A percentile compares a stretch with the other conserved stretches of the same genome.
These are phyloP conservation scores for Pelosia muscerda DNA, from an alignment of 2,888 invertebrate species.

Conservation along the genomic window DNA sequence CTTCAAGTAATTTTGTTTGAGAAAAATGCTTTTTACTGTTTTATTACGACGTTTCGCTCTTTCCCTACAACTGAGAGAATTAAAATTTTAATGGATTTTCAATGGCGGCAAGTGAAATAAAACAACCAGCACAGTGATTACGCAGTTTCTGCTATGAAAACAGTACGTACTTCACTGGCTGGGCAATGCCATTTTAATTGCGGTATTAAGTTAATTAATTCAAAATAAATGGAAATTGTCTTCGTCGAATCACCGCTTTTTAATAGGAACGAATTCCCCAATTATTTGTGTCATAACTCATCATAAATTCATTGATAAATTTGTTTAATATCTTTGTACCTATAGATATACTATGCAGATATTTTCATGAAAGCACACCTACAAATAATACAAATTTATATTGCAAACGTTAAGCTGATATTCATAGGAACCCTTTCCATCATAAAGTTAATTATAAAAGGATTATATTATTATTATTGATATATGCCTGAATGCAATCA, in stretches of 20 bases:
- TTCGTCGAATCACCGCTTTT: conserved; percentile 24
- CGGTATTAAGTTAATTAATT: conserved; percentile 47
- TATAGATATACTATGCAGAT: too few relatives aligned
- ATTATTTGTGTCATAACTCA: conserved; percentile 23
- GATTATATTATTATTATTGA: conserved; percentile 38
- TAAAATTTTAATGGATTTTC: conserved; percentile 68
- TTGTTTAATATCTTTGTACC: too few relatives aligned
- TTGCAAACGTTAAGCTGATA: conserved; percentile 9
- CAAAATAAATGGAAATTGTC: conserved; percentile 43
- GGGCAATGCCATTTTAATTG: conserved; percentile 46
- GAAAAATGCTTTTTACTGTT: conserved; percentile 41
- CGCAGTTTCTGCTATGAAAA: conserved; percentile 43
- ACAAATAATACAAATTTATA: background rate
- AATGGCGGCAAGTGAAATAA: conserved; percentile 66
- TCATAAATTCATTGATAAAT: too few relatives aligned
- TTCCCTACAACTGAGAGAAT: conserved; percentile 52
- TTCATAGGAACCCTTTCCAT: conserved; percentile 22
- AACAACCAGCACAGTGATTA: conserved; percentile 57
- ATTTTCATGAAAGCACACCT: background rate
- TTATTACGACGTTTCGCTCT: conserved; percentile 59
- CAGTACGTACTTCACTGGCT: conserved; percentile 25
- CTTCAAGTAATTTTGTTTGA: conserved; percentile 52
- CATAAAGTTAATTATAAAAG: conserved; percentile 41
- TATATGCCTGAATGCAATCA: conserved; percentile 12
- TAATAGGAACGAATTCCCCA: conserved; percentile 21